Evolutionary conservation across 2,113 vertebrate genomes (phyloP).

Genomic region (Antennarius striatus): DNA sequence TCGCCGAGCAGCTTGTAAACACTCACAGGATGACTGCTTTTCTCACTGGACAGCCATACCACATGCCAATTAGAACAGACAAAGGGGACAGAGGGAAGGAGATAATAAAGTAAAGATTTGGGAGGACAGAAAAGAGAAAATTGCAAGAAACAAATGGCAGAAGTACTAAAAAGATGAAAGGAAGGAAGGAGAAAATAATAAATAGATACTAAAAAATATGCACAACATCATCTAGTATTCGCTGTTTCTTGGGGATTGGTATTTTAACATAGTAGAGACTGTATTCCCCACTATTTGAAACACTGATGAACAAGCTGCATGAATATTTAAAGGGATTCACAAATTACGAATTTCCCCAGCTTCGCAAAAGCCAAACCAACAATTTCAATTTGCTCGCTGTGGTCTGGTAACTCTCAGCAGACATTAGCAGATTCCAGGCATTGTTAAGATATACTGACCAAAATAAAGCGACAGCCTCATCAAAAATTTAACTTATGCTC

Average conservation of each 20-base stretch:
- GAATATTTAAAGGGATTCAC: constrained; percentile 11
- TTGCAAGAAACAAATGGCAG: background rate
- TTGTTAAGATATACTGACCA: background rate
- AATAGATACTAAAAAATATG: background rate
- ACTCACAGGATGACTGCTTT: constrained; percentile 50
- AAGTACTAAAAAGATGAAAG: background rate
- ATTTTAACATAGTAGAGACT: background rate
- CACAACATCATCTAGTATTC: background rate
- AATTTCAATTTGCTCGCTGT: constrained; percentile 13
- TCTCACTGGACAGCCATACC: constrained; percentile 27
- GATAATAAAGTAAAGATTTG: background rate
- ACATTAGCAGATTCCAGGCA: constrained; percentile 8
- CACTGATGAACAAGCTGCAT: constrained; percentile 20
- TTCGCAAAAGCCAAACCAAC: constrained; percentile 11
- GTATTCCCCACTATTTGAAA: constrained; percentile 2
- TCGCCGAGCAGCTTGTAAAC: constrained; percentile 60
- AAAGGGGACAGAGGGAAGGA: constrained; percentile 6
- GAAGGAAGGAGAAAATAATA: background rate
- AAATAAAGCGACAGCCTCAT: background rate
- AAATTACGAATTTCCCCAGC: constrained; percentile 19
- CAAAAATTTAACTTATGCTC: background rate
- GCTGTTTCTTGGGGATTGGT: background rate
- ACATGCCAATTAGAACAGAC: constrained; percentile 63
- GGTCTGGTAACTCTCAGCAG: constrained; percentile 14
- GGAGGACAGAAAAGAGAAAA: constrained; percentile 5